phyloP scores from a whole-genome alignment of 2,888 invertebrate species.

The Drosophila basisetae region DNA sequence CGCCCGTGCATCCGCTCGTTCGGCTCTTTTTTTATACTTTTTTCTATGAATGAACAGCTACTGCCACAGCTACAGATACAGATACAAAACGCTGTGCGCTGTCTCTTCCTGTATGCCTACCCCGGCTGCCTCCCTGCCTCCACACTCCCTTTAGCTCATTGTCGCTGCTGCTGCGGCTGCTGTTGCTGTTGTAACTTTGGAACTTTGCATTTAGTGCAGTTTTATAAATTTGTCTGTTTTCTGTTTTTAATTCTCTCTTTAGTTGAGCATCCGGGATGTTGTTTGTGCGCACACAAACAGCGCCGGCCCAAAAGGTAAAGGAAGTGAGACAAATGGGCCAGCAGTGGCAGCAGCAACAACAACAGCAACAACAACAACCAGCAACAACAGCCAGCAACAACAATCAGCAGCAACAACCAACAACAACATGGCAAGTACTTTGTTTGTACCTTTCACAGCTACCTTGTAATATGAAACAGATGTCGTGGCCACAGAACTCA shows the following conservation, averaged over 20 bases:
- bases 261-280: constrained; percentile 77
- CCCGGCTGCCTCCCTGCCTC: constrained; percentile 19
- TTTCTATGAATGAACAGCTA: constrained; percentile 73
- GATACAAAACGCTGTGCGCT: constrained; percentile 26
- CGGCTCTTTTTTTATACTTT: constrained; percentile 19
- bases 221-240: constrained; percentile 60
- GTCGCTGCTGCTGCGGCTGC: constrained; percentile 37
- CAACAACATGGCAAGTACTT: constrained; percentile 36
- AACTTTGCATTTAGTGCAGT: constrained; percentile 80
- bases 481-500: constrained; percentile 31
- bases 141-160: constrained; percentile 60
- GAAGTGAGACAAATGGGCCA: constrained; percentile 79
- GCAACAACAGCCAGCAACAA: constrained; percentile 15
- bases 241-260: constrained; percentile 53
- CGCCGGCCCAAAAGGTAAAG: constrained; percentile 67
- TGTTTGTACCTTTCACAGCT: constrained; percentile 52
- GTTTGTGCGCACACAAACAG: constrained; percentile 47
- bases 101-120: constrained; percentile 46
- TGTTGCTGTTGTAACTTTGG: constrained; percentile 64
- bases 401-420: constrained; percentile 3
- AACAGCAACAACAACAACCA: constrained; percentile 18
- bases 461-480: constrained; percentile 75
- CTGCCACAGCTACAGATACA: constrained; percentile 28
- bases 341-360: constrained; percentile 28
- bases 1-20: constrained; percentile 80